Conservation (phyloP, 2,113 vertebrate species). For the Chionodraco myersi region DNA sequence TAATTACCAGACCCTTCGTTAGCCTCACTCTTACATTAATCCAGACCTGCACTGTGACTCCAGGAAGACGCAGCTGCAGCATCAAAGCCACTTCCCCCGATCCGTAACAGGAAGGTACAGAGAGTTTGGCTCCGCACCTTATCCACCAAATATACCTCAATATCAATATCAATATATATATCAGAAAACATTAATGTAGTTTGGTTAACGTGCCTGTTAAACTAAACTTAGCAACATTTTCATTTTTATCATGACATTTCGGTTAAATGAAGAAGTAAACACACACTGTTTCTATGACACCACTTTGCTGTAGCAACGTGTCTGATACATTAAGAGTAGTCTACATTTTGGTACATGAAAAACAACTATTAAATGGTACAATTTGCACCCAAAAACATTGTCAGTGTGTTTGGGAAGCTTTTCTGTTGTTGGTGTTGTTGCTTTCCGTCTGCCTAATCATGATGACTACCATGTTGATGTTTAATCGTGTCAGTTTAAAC, state of each 20-base stretch:
- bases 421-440: not conserved
- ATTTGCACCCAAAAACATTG: not conserved
- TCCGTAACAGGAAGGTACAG: not conserved
- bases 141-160: not conserved
- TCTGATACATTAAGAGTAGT: not conserved
- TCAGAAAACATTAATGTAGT: not conserved
- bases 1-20: conserved; percentile 22
- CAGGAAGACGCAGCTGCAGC: not conserved
- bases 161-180: not conserved
- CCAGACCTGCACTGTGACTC: conserved; percentile 17
- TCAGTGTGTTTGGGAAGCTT: not conserved
- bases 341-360: not conserved
- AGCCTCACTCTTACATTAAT: conserved; percentile 17
- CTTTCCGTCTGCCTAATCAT: not conserved
- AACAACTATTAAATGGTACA: not conserved
- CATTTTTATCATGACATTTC: too few species aligned
- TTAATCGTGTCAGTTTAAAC: not conserved
- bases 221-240: too few species aligned
- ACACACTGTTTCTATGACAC: not conserved
- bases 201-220: not conserved
- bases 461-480: not conserved
- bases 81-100: not conserved
- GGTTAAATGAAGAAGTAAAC: too few species aligned
- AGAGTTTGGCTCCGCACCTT: not conserved
- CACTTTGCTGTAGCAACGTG: not conserved